Evolutionary conservation across 2,113 vertebrate genomes (phyloP).

Genomic region (Polypterus senegalus): DNA sequence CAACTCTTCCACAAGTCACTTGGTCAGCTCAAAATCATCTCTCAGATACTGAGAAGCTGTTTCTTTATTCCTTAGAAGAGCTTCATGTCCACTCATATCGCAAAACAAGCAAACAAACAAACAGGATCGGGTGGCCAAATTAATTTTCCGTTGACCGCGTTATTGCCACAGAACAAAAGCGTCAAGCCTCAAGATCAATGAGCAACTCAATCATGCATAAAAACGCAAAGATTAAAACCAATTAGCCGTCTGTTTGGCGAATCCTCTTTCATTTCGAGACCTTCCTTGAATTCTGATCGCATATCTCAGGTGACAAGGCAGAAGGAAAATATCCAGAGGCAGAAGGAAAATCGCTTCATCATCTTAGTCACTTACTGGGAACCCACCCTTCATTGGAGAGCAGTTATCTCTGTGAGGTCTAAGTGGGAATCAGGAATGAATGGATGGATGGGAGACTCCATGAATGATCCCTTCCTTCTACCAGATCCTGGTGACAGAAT

Average conservation of each 20-base stretch:
- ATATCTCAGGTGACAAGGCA: too few relatives aligned
- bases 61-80: neutral
- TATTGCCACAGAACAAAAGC: neutral
- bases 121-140: neutral
- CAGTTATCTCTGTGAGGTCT: too few relatives aligned
- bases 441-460: too few relatives aligned
- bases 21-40: neutral
- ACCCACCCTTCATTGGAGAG: too few relatives aligned
- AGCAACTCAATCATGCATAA: conserved; percentile 5
- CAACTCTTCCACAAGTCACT: neutral
- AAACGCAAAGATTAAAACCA: conserved; percentile 7
- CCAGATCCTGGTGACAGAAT: too few relatives aligned
- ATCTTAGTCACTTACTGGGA: too few relatives aligned
- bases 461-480: too few relatives aligned
- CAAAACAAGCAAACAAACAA: neutral
- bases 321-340: too few relatives aligned
- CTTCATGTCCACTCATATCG: neutral
- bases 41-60: neutral
- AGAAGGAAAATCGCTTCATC: too few relatives aligned
- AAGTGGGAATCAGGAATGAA: too few relatives aligned
- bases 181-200: neutral
- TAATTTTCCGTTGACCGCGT: neutral
- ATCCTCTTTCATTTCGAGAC: too few relatives aligned
- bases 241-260: neutral
- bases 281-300: too few relatives aligned